A percentile compares a stretch with the other conserved stretches of the same genome.
Evolutionary conservation across 2,797 vertebrate species (phyloP).

Genomic region (Tragopan temminckii): DNA sequence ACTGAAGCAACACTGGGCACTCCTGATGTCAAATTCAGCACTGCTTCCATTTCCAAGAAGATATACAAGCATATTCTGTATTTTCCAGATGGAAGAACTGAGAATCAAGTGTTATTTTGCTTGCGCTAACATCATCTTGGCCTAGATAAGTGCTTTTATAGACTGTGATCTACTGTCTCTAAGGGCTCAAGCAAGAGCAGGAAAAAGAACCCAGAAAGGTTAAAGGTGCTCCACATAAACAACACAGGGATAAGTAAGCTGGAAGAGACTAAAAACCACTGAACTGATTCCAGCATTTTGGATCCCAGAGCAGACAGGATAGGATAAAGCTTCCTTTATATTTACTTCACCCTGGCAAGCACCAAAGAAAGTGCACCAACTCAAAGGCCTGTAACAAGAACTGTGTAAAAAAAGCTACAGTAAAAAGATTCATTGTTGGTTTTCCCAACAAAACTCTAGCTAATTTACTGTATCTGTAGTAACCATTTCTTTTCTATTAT

Average conservation of each 20-base stretch:
- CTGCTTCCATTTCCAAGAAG: not conserved
- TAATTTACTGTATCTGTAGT: not conserved
- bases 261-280: not conserved
- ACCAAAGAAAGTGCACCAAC: not conserved
- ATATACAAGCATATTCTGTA: not conserved
- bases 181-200: not conserved
- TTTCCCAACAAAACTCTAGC: not conserved
- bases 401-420: not conserved
- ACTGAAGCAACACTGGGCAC: not conserved
- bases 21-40: accelerated
- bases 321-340: slow-evolving; percentile 6
- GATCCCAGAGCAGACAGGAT: not conserved
- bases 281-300: not conserved
- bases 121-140: not conserved
- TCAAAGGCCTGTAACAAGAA: not conserved
- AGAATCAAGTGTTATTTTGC: not conserved
- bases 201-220: not conserved
- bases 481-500: not conserved
- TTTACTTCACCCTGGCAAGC: not conserved
- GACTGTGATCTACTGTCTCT: not conserved
- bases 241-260: not conserved
- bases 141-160: not conserved
- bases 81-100: not conserved
- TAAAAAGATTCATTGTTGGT: not conserved
- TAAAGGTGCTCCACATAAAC: not conserved